Base-by-base conservation (phyloP, 2,797 vertebrate genomes). In the Halcyon chelicuti region DNA sequence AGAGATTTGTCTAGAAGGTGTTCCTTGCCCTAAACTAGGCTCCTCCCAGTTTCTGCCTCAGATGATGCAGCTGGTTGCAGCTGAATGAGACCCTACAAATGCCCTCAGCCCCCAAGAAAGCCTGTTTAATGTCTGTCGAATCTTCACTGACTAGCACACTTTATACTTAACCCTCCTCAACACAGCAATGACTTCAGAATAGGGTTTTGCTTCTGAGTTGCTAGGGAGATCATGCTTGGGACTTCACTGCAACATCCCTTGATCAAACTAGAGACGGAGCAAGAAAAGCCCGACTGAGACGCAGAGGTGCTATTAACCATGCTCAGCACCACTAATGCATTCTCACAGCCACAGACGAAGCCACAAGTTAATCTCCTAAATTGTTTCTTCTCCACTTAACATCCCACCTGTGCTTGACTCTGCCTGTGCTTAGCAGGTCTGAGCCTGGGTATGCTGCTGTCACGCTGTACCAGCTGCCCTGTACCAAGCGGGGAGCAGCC, bases 351-450 rank as follows among this genome's bases (percentile, higher is more conserved):
- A 74, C 16, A 29, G 72, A 35, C 1, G 12, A 93, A 96, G 88
- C 92, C 91, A 51, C 79, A 66, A 71, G 86, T 81, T 82, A 78
- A 93, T 75, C 67, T 91, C 58, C 60, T 9, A 25, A 86, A 57
- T 63, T 61, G 46, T 75, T 91, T 94, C 47, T 73, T 68, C 87
- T 71, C 76, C 70, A 57, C 71, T 93, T 79, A 80, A 83, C 74
- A 75, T 49, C 88, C 54, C 80, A 58, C 52, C 60, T 55, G 77
- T 7, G 29, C 25, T 26, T 31, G 66, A 49, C 47, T 86, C 54
- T 33, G 73, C 62, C 54, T 35, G 42, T 57, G 26, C 31, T 13
- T 42, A 28, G 55, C 68, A 61, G 42, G 61, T 70, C 55, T 22
- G 23, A 82, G 54, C 31, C 49, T 71, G 19, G 78, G 44, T 47